phyloP scores from a whole-genome alignment of 2,888 invertebrate species.

The Arrhopalites spinosus region DNA sequence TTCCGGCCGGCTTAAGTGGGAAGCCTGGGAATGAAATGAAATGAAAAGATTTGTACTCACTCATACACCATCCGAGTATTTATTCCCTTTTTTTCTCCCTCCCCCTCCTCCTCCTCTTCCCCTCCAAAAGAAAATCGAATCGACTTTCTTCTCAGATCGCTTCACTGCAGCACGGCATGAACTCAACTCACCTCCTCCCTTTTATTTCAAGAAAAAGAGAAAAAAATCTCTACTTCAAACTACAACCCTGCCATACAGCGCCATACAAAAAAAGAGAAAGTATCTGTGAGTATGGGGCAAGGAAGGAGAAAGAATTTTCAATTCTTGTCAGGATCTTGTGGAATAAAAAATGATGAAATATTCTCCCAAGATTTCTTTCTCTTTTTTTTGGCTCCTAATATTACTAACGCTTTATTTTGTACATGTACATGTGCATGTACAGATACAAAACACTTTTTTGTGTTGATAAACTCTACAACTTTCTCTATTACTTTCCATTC shows the following conservation, averaged over 20 bases:
- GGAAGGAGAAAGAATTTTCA: background rate
- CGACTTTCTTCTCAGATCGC: background rate
- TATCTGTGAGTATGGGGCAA: too few species aligned
- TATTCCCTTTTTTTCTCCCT: background rate
- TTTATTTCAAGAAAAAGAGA: background rate
- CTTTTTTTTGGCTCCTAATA: too few species aligned
- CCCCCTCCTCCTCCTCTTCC: background rate
- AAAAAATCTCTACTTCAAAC: background rate
- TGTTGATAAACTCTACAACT: too few species aligned
- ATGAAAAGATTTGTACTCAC: constrained; percentile 19
- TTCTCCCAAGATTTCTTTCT: too few species aligned
- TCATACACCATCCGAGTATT: background rate
- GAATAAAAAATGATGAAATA: background rate
- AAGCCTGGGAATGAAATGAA: constrained; percentile 11
- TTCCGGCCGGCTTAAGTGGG: background rate
- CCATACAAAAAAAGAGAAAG: too few species aligned
- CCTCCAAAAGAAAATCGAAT: too few species aligned
- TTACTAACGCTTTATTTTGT: too few species aligned
- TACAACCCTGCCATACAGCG: background rate
- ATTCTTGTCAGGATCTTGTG: constrained; percentile 12
- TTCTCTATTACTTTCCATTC: too few species aligned
- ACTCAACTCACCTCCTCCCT: background rate
- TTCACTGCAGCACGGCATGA: background rate
- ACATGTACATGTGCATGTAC: too few species aligned
- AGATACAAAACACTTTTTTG: too few species aligned